A percentile compares a stretch with the other conserved stretches of the same genome.
Conservation (phyloP, 2,113 vertebrate species). For the Antidorcas marsupialis region DNA sequence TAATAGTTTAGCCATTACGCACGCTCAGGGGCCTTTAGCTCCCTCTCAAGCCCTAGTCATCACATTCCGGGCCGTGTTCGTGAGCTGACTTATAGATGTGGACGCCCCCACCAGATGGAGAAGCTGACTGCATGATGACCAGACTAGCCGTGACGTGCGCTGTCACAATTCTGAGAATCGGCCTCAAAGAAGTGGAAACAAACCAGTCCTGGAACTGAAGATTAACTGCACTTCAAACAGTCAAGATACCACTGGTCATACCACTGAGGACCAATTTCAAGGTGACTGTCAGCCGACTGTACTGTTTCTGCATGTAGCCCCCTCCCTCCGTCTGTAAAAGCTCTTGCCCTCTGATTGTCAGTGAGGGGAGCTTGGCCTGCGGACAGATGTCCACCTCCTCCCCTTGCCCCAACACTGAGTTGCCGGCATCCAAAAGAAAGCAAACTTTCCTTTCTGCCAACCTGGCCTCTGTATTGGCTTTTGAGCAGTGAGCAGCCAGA, state of each 20-base stretch:
- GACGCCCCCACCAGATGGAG: background rate
- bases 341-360: background rate
- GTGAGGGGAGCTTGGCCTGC: background rate
- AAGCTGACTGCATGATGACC: background rate
- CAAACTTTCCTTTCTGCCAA: background rate
- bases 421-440: background rate
- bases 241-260: background rate
- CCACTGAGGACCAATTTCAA: background rate
- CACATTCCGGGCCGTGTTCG: background rate
- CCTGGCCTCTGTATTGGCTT: background rate
- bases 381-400: background rate
- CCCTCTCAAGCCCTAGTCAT: background rate
- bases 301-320: background rate
- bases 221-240: background rate
- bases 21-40: background rate
- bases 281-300: background rate
- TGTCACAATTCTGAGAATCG: background rate
- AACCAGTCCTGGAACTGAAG: background rate
- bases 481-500: background rate
- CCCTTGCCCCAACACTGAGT: background rate
- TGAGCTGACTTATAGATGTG: background rate
- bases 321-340: background rate
- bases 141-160: background rate
- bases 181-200: background rate
- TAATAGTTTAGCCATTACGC: background rate